Base-by-base conservation (phyloP, 2,113 vertebrate genomes). In the Glaucomys volans region DNA sequence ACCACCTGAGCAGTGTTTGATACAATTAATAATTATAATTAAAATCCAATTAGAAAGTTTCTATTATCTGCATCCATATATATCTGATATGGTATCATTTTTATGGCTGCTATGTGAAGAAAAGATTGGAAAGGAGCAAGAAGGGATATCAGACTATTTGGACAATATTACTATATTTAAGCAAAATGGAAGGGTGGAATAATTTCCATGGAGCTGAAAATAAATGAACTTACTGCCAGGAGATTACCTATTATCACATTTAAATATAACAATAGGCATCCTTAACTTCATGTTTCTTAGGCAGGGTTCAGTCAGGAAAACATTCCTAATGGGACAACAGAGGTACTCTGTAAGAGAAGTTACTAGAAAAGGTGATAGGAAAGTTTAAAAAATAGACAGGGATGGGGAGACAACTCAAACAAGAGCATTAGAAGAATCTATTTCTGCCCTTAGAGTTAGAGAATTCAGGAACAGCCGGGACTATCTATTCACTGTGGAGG, bases 391-490 rank as follows among this genome's bases (percentile, higher is more conserved):
- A 26, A 37, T 12, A 35, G 2, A n/a, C 4, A 4, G 22, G 13
- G 35, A 1, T 50, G 26, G 35, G 16, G 37, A 86, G 20, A 66
- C 11, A 32, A 52, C 37, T 62, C 35, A 69, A 37, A 59, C 9
- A 81, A 30, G 26, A 20, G 4, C 40, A n/a, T 18, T 35, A 8
- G 35, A 44, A 59, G 22, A 72, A n/a, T 9, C 24, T 3, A 1
- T 42, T 54, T 32, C 71, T 69, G 4, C 4, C 4, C 16, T 40
- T 3, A 28, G 4, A 2, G 42, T 40, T 3, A 20, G 4, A 2
- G 32, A 26, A 6, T 54, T 13, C 16, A 72, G 47, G 16, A 59
- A n/a, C 18, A 86, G 14, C 50, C n/a, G 18, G 9, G 13, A 1
- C 35, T 11, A 17, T 32, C 18, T 24, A n/a, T n/a, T n/a, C n/a